Evolutionary conservation across 2,888 invertebrate species (phyloP), one percentile per base, ranked within the genome.

Genomic region (Chaitophorus viminalis): DNA sequence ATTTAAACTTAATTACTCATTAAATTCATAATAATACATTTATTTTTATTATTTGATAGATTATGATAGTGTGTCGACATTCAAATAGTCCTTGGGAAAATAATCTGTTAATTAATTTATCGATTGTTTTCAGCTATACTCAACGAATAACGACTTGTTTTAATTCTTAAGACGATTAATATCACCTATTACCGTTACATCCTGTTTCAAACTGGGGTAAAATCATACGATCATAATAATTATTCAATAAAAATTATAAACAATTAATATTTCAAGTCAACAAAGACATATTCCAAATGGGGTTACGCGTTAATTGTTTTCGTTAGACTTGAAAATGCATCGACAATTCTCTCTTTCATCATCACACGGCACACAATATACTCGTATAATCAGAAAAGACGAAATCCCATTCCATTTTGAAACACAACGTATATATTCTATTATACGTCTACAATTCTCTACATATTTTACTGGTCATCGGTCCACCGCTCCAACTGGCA

Each of bases 221-320:
- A 72, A 54, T 33, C 18, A 4, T 60, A 33, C 74, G 36, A 82
- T 82, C 54, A 54, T 11, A 21, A 52, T 78, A 46, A 54, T 36
- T 75, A 74, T 83, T 75, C 36, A 74, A 74, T 33, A 70, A 18
- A 70, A 77, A 70, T 77, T 52, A 65, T 46, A 68, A 33, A 46
- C 52, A 70, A 77, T 68, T 81, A 70, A 70, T 70, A n/a, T n/a
- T n/a, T n/a, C n/a, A n/a, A n/a, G n/a, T n/a, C n/a, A n/a, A n/a
- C n/a, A n/a, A n/a, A n/a, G n/a, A n/a, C n/a, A n/a, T n/a, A 33
- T 65, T 31, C n/a, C 39, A 17, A 85, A 85, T 77, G 18, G 25
- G 75, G 65, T 65, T 76, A 84, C 29, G 29, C 33, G 11, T 33
- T 68, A n/a, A 84, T 77, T 84, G 76, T 77, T 46, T 83, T 84